Evolutionary conservation across 2,888 invertebrate genomes (phyloP), one percentile per base, ranked within the genome.

Genomic region (Melolontha melolontha): DNA sequence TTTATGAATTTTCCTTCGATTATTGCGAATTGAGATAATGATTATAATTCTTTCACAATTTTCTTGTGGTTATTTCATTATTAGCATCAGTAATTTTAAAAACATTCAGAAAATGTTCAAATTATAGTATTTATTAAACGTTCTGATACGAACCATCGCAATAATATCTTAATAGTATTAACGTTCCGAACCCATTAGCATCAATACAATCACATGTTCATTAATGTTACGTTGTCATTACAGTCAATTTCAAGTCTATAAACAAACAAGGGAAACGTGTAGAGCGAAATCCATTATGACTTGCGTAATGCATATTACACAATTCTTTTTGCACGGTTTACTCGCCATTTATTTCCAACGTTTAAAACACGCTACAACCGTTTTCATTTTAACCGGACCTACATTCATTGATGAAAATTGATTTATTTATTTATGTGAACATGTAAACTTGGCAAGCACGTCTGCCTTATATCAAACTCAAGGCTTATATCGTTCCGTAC

Each of bases 331-430:
- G 54, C 64, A 52, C 52, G 41, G 16, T 51, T 22, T 64, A 17
- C 64, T 41, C 8, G 42, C 51, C 64, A 44, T 64, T 64, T 52
- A 34, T 54, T 64, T 34, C 41, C 8, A 16, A 40, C 40, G 64
- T 17, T 41, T 51, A 47, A 64, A 34, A 17, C 16, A 40, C 27
- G 27, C 8, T 52, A n/a, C 14, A n/a, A 64, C 54, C 54, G 52
- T 16, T 29, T 34, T 54, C 11, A 52, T 51, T 64, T 64, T 64
- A 42, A 44, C 42, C 27, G 52, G 29, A n/a, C 34, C 14, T 64
- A 50, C 39, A 64, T 64, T 54, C 64, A 64, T 64, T 64, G 64
- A 64, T 44, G 64, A 52, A 64, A 64, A 51, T 52, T 64, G 52
- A 52, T 64, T 64, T 64, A 64, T 54, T 52, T 54, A 52, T 51